phyloP scores from a whole-genome alignment of 2,797 vertebrate species.

The Catamblyrhynchus diadema region DNA sequence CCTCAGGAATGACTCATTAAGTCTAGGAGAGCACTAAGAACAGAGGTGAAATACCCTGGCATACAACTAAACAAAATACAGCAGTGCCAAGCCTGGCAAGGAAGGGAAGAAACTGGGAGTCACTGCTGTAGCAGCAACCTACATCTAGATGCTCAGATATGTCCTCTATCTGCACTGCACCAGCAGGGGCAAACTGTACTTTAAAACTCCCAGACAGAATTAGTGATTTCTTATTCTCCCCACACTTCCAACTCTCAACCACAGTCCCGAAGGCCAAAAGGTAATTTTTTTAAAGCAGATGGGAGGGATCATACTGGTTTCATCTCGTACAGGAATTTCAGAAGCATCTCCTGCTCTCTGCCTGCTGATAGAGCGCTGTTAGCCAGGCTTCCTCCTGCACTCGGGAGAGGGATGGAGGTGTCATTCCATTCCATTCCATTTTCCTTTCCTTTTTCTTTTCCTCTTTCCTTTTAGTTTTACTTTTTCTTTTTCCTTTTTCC shows the following conservation, averaged over 20 bases:
- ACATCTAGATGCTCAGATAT: too few species aligned
- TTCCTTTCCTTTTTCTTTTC: too few species aligned
- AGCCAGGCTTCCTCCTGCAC: neutral
- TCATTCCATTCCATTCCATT: too few species aligned
- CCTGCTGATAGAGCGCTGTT: neutral
- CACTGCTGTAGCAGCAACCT: neutral
- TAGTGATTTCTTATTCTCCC: neutral
- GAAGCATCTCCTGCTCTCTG: neutral
- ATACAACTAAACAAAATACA: neutral
- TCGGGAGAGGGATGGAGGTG: rapidly evolving
- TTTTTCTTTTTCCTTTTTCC: too few species aligned
- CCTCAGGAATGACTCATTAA: neutral
- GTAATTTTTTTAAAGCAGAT: rapidly evolving
- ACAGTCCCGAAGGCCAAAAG: neutral
- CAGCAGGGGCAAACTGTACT: neutral
- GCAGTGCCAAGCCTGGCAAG: neutral
- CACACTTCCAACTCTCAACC: neutral
- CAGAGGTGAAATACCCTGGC: neutral
- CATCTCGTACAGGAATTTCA: neutral
- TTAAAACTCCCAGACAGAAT: neutral
- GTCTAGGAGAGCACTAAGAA: neutral
- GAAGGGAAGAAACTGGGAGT: neutral
- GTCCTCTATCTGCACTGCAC: neutral
- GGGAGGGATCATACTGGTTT: rapidly evolving
- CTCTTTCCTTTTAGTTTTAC: neutral